These are phyloP conservation scores for Luperina nickerlii DNA, from an alignment of 2,888 invertebrate genomes.

Conservation along the genomic window DNA sequence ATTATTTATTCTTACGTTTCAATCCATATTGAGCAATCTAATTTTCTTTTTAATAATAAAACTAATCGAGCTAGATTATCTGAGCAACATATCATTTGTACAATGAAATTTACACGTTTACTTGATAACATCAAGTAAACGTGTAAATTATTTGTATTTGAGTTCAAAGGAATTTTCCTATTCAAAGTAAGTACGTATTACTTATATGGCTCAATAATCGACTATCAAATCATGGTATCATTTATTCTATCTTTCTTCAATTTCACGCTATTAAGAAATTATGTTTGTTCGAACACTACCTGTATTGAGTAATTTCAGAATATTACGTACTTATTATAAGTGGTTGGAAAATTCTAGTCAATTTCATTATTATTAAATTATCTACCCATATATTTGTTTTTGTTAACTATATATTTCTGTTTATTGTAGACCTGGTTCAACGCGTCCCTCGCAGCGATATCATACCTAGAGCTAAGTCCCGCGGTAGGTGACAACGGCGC, in stretches of 20 bases:
- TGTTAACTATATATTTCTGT: neutral
- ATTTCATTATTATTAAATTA: neutral
- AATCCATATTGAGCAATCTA: slow-evolving; percentile 7
- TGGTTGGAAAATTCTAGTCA: neutral
- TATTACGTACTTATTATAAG: slow-evolving; percentile 26
- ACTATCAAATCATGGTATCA: slow-evolving; percentile 36
- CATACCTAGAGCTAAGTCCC: slow-evolving; percentile 82
- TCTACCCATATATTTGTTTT: neutral
- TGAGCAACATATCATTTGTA: slow-evolving; percentile 23
- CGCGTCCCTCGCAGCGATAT: slow-evolving; percentile 78
- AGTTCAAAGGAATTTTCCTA: slow-evolving; percentile 30
- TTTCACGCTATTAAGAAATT: slow-evolving; percentile 48
- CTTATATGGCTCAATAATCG: slow-evolving; percentile 49
- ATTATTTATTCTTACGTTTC: neutral
- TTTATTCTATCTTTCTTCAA: slow-evolving; percentile 7
- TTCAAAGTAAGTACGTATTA: slow-evolving; percentile 9
- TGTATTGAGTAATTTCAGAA: slow-evolving; percentile 12
- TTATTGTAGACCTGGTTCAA: slow-evolving; percentile 81
- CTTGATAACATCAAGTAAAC: slow-evolving; percentile 17
- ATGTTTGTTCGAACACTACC: slow-evolving; percentile 26
- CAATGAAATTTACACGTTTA: too few relatives aligned
- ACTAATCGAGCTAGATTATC: slow-evolving; percentile 7
- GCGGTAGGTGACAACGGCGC: slow-evolving; percentile 83
- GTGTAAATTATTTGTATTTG: slow-evolving; percentile 12
- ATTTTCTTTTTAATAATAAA: slow-evolving; percentile 33